phyloP scores from a whole-genome alignment of 2,888 invertebrate species.

The Glyphotaelius pellucidus region DNA sequence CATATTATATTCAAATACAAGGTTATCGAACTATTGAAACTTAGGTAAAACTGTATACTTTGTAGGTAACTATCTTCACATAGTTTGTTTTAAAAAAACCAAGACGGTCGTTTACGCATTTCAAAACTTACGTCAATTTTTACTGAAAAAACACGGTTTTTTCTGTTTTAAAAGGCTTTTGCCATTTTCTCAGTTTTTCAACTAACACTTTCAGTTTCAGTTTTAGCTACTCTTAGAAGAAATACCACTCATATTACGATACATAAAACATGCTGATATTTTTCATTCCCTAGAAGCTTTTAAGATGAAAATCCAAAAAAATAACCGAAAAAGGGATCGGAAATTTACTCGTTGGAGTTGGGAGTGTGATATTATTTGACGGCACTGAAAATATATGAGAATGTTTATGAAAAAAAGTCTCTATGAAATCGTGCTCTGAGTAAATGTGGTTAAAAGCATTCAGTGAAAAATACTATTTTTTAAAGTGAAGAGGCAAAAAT shows the following conservation, averaged over 20 bases:
- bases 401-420: neutral
- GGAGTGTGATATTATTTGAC: neutral
- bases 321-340: neutral
- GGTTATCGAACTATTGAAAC: neutral
- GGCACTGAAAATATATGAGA: neutral
- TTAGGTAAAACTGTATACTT: neutral
- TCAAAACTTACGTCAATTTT: neutral
- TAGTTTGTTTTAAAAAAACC: too few species aligned
- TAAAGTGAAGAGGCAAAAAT: too few species aligned
- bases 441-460: neutral
- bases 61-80: too few species aligned
- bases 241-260: neutral
- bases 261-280: neutral
- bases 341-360: neutral
- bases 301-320: constrained; percentile 2
- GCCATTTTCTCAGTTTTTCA: neutral
- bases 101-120: too few species aligned
- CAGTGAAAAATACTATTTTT: neutral
- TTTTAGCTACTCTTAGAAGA: neutral
- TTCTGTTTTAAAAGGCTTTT: neutral
- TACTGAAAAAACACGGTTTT: neutral
- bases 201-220: neutral
- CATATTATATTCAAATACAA: too few species aligned
- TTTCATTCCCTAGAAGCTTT: neutral
- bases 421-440: neutral